Conservation (phyloP, 2,113 vertebrate species). For the Pelvicachromis taeniatus region DNA sequence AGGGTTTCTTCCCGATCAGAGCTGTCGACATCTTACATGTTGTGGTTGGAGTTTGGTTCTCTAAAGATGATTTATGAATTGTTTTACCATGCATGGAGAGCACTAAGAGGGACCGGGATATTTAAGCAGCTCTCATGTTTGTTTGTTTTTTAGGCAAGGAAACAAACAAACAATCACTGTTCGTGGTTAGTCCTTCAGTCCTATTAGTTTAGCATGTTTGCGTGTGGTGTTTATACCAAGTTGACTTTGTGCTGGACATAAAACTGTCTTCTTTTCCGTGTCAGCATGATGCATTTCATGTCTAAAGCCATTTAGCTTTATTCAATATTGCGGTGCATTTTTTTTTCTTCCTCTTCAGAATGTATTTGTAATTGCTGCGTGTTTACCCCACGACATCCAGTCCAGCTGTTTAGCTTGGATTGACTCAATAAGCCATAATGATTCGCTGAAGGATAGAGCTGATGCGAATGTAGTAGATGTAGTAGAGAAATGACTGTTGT, state of each 20-base stretch:
- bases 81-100: constrained; percentile 23
- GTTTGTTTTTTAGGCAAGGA: background rate
- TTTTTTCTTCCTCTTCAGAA: background rate
- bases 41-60: constrained; percentile 42
- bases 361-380: constrained; percentile 20
- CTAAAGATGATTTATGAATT: constrained; percentile 50
- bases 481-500: background rate
- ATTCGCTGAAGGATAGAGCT: constrained; percentile 16
- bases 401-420: constrained; percentile 21
- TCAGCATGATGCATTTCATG: background rate
- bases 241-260: constrained; percentile 17
- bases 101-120: background rate
- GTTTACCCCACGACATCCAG: constrained; percentile 28
- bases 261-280: constrained; percentile 5
- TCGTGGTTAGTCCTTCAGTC: background rate
- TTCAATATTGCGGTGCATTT: background rate
- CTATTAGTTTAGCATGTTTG: constrained; percentile 16
- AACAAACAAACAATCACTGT: background rate
- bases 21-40: constrained; percentile 48
- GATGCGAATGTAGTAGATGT: background rate
- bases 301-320: background rate
- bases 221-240: constrained; percentile 14
- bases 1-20: background rate
- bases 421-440: constrained; percentile 28
- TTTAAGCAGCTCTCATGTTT: constrained; percentile 2